Conservation (phyloP, 1,140 invertebrate genomes). For the Drosophila sturtevanti region DNA sequence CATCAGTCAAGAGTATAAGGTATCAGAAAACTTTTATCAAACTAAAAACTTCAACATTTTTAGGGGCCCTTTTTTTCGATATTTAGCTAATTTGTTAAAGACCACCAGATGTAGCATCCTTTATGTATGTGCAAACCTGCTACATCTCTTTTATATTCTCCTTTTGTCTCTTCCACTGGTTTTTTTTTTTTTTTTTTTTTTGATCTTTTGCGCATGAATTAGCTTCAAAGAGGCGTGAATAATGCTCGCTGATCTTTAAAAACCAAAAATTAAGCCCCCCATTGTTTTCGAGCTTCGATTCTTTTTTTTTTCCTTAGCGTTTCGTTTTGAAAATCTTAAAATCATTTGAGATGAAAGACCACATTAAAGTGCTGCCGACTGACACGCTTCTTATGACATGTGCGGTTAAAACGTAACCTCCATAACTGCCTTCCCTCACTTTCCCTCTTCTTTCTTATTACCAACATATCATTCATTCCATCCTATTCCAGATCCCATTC, state of each 20-base stretch:
- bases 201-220: slow-evolving; percentile 65
- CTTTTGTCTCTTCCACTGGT: neutral
- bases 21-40: slow-evolving; percentile 67
- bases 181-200: slow-evolving; percentile 6
- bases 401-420: slow-evolving; percentile 42
- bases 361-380: slow-evolving; percentile 73
- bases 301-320: slow-evolving; percentile 26
- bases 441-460: too few relatives aligned
- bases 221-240: slow-evolving; percentile 72
- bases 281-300: slow-evolving; percentile 39
- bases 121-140: neutral
- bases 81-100: slow-evolving; percentile 58
- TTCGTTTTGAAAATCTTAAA: slow-evolving; percentile 50
- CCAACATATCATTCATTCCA: too few relatives aligned
- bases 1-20: slow-evolving; percentile 23
- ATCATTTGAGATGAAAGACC: slow-evolving; percentile 43
- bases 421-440: slow-evolving; percentile 24
- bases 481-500: neutral
- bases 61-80: slow-evolving; percentile 12
- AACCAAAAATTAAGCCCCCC: slow-evolving; percentile 30
- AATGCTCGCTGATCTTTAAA: slow-evolving; percentile 62
- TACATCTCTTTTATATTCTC: neutral
- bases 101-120: slow-evolving; percentile 40
- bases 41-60: slow-evolving; percentile 37
- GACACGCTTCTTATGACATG: slow-evolving; percentile 76